A percentile compares a stretch with the other conserved stretches of the same genome.
These are phyloP conservation scores for Aphaenogaster rudis DNA, from an alignment of 1,140 invertebrate genomes.

Conservation along the genomic window DNA sequence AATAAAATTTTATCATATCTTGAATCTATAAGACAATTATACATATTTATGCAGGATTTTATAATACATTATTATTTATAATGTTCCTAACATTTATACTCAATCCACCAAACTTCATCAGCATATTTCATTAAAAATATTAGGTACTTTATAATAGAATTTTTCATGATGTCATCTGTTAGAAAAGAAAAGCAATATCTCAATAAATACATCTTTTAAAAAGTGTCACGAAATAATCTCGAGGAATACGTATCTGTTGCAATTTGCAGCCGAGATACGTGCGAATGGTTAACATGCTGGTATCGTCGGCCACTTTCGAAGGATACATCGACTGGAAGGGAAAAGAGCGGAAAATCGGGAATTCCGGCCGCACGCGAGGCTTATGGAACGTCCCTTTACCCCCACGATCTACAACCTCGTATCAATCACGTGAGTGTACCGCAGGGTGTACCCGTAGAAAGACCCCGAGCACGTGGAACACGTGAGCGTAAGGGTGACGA, in stretches of 20 bases:
- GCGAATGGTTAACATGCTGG: conserved; percentile 52
- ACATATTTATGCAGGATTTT: not conserved
- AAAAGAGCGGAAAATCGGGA: conserved; percentile 75
- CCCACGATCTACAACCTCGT: conserved; percentile 63
- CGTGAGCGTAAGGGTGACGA: conserved; percentile 67
- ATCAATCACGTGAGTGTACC: conserved; percentile 77
- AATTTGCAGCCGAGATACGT: conserved; percentile 41
- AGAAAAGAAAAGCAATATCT: not conserved
- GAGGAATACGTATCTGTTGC: conserved; percentile 6
- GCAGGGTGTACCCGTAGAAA: conserved; percentile 42
- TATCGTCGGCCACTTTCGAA: conserved; percentile 44
- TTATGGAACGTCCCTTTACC: conserved; percentile 74
- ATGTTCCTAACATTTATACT: not conserved
- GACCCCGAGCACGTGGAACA: conserved; percentile 50
- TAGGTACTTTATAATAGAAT: conserved; percentile 17
- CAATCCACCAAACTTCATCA: not conserved
- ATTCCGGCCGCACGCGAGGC: conserved; percentile 74
- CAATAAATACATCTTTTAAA: conserved; percentile 6
- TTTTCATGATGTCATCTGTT: not conserved
- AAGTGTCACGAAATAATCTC: conserved; percentile 25
- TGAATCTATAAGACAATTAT: not conserved
- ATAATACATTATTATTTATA: not conserved
- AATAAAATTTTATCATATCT: conserved; percentile 9
- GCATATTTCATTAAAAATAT: not conserved
- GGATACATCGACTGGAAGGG: conserved; percentile 36